Evolutionary conservation across 2,113 vertebrate species (phyloP), one percentile per base, ranked within the genome.

Genomic region (Procavia capensis): DNA sequence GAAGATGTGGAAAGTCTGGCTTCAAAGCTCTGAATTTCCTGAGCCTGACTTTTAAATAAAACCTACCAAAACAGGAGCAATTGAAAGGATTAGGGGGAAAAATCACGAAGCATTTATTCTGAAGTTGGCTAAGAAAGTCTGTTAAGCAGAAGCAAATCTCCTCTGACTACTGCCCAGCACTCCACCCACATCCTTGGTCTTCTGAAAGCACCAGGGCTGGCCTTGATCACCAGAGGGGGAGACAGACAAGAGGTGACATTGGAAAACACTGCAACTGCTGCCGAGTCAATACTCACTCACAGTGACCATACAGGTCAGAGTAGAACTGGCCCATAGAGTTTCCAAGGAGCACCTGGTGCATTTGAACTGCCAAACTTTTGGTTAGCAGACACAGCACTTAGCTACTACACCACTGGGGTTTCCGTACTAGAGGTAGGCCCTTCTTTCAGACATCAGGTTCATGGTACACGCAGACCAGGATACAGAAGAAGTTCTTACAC

Each of bases 11-110:
- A 88, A 91, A 80, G 34, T 50, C 70, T 82, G 83, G 87, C 72
- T 97, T 94, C 86, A 95, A 91, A 85, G 63, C 75, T 91, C 86
- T 90, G 90, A 96, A 75, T 84, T 94, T 97, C 17, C 81, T 88
- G 47, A 68, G 68, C 13, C 29, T 91, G 54, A 74, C 61, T 96
- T 95, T 92, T 82, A 66, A 90, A 95, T 85, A 96, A 94, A 96
- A 90, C 20, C 39, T 43, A 89, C 57, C 75, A 22, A 95, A 89
- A 96, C 50, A 83, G 25, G 16, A 94, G 54, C 19, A 61, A 89
- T 27, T 54, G 70, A 91, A 94, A 94, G 14, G 43, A 82, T 74
- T 36, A 39, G 19, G 31, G 39, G 25, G 9, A 47, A 66, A 81
- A 78, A 34, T 74, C 10, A 82, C 76, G 76, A 90, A 93, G 47